phyloP scores from a whole-genome alignment of 2,888 invertebrate genomes.

The Homarus gammarus region DNA sequence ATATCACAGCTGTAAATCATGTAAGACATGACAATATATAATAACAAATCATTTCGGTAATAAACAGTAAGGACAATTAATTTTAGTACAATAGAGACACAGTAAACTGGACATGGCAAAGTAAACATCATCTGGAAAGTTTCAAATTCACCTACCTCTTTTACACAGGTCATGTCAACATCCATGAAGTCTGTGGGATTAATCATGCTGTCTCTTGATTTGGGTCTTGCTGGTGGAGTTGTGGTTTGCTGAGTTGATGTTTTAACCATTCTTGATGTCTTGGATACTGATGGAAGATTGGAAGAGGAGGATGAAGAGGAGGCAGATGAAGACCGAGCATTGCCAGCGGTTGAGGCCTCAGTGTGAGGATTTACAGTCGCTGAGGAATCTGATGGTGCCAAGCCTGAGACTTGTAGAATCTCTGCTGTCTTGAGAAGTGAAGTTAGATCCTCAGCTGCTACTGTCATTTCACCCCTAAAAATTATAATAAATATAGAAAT shows the following conservation, averaged over 20 bases:
- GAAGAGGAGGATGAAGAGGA: constrained; percentile 59
- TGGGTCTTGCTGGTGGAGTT: constrained; percentile 41
- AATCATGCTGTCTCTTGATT: constrained; percentile 57
- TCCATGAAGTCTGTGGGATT: constrained; percentile 75
- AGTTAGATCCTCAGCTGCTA: constrained; percentile 74
- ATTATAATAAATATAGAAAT: background rate
- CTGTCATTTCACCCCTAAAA: constrained; percentile 75
- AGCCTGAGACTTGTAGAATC: constrained; percentile 73
- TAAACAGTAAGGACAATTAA: too few species aligned
- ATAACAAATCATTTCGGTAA: too few species aligned
- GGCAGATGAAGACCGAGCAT: constrained; percentile 54
- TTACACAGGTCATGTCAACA: constrained; percentile 75
- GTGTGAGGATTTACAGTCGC: constrained; percentile 63
- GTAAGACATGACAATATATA: too few species aligned
- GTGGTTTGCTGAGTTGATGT: constrained; percentile 20
- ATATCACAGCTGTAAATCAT: too few species aligned
- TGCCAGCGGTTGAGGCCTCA: constrained; percentile 33
- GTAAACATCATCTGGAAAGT: background rate
- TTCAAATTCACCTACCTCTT: constrained; percentile 60
- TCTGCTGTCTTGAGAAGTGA: constrained; percentile 76
- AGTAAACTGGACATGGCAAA: background rate
- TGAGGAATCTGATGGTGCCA: constrained; percentile 63
- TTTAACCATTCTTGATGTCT: constrained; percentile 8
- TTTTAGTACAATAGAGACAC: too few species aligned
- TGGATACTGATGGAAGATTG: constrained; percentile 21